A percentile compares a stretch with the other conserved stretches of the same genome.
These are phyloP conservation scores for Siphamia tubifer DNA, from an alignment of 2,113 vertebrate species.

Conservation along the genomic window DNA sequence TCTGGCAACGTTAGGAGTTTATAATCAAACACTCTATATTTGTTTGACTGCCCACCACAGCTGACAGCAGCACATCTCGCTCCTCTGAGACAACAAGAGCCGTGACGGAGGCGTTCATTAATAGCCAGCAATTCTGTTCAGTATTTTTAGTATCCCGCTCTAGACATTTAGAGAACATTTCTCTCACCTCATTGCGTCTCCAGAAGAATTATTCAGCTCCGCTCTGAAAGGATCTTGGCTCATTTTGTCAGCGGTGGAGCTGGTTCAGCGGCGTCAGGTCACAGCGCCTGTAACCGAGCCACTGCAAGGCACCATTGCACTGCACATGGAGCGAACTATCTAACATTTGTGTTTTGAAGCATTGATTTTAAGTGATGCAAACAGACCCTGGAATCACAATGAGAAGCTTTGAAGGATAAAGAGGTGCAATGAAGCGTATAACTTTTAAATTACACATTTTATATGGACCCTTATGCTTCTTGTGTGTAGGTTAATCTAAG, in stretches of 20 bases:
- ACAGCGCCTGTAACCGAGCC: slow-evolving; percentile 25
- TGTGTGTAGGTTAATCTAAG: background rate
- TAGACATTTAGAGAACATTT: slow-evolving; percentile 29
- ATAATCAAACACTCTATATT: slow-evolving; percentile 52
- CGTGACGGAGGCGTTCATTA: slow-evolving; percentile 35
- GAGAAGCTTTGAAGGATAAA: background rate
- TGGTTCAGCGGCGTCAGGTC: slow-evolving; percentile 59
- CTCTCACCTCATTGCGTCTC: slow-evolving; percentile 23
- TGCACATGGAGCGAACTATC: slow-evolving; percentile 70
- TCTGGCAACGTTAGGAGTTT: slow-evolving; percentile 1
- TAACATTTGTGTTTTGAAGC: slow-evolving; percentile 77
- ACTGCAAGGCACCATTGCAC: slow-evolving; percentile 69
- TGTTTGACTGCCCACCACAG: slow-evolving; percentile 60
- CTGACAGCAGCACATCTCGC: slow-evolving; percentile 51
- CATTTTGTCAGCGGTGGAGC: slow-evolving; percentile 9
- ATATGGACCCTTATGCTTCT: background rate
- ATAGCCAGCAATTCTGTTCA: slow-evolving; percentile 14
- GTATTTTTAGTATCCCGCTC: slow-evolving; percentile 56
- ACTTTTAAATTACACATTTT: background rate
- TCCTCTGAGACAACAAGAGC: slow-evolving; percentile 24
- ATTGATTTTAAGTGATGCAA: slow-evolving; percentile 74
- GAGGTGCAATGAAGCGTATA: slow-evolving; percentile 12
- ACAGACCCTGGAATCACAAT: slow-evolving; percentile 45
- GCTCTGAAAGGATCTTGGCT: slow-evolving; percentile 50
- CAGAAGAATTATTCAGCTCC: background rate